Base-by-base conservation (phyloP, 2,797 vertebrate species). In the Megaceryle alcyon region DNA sequence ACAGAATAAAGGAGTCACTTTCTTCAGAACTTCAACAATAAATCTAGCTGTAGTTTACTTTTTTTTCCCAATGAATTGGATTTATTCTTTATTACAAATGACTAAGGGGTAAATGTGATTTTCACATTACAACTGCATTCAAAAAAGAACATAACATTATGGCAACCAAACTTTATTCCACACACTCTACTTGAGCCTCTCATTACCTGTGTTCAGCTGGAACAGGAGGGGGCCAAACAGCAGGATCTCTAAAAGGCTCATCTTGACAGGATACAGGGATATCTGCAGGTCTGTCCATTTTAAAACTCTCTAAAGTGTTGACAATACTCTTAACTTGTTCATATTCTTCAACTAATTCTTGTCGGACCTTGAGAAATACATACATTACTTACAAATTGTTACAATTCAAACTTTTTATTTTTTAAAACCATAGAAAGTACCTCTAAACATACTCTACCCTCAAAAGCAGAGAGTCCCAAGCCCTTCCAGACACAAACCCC, bases 291-390 rank as follows among this genome's bases (percentile, higher is more conserved):
- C 97, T 99, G 80, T 99, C 99, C 14, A 98, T 97, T 98, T 98
- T 99, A 94, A 99, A 99, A 98, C 98, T 99, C 92, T 99, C 99
- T 56, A 99, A 98, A 7, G 99, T 99, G 97, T 94, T 98, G 93
- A 99, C 98, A 90, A 99, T 99, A 92, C 98, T 97, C 97, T 99
- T 99, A 77, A 99, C 99, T 97, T 99, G 99, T 91, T 99, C 99
- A 48, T 99, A 99, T 97, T 99, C 99, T 97, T 99, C 99, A 56
- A 98, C 93, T 96, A 99, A 98, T 94, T 99, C 99, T 95, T 99
- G 98, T 61, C 98, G 98, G 83, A 99, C 98, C 99, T 99, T 97
- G 46, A 97, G 71, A 97, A 96, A 97, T 16, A 96, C 9, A 46
- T 14, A 82, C 10, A 16, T 87, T 12, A 94, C 66, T 89, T 90